phyloP scores from a whole-genome alignment of 2,888 invertebrate genomes.

The Argyresthia goedartella region DNA sequence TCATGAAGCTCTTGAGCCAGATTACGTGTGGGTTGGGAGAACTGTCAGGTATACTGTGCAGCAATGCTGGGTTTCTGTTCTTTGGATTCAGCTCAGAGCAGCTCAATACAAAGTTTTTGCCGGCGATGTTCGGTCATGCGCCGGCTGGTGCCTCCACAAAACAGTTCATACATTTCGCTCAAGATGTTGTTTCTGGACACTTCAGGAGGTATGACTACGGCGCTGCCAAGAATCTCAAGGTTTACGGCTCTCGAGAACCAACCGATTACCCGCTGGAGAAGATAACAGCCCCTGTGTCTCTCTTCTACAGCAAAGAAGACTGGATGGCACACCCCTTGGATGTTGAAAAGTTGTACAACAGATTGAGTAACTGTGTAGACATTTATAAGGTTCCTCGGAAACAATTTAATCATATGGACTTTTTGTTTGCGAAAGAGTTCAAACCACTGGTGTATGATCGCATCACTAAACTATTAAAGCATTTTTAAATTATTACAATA shows the following conservation, averaged over 20 bases:
- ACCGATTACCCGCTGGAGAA: slow-evolving; percentile 35
- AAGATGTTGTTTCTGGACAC: slow-evolving; percentile 39
- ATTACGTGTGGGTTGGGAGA: slow-evolving; percentile 50
- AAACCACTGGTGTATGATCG: slow-evolving; percentile 24
- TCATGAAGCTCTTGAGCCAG: slow-evolving; percentile 52
- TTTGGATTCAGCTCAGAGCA: slow-evolving; percentile 70
- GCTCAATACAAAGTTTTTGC: slow-evolving; percentile 69
- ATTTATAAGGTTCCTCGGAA: slow-evolving; percentile 67
- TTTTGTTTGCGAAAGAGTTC: slow-evolving; percentile 39
- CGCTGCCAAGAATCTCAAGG: slow-evolving; percentile 36
- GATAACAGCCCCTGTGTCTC: slow-evolving; percentile 34
- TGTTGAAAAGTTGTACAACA: slow-evolving; percentile 58
- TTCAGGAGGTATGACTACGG: slow-evolving; percentile 45
- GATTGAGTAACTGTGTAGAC: slow-evolving; percentile 65
- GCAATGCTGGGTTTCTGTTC: slow-evolving; percentile 69
- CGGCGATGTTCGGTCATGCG: slow-evolving; percentile 61
- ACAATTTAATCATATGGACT: slow-evolving; percentile 51
- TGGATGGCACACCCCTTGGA: slow-evolving; percentile 73
- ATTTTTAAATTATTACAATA: neutral
- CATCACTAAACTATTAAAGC: neutral
- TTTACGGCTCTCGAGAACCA: slow-evolving; percentile 31
- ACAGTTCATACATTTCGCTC: slow-evolving; percentile 67
- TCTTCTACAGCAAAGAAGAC: slow-evolving; percentile 67
- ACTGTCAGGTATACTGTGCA: slow-evolving; percentile 64
- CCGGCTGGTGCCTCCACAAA: slow-evolving; percentile 69